Percentiles rank a stretch among this genome's conserved stretches.
These are phyloP conservation scores for Dromaius novaehollandiae DNA, from an alignment of 2,113 vertebrate species.

Conservation along the genomic window DNA sequence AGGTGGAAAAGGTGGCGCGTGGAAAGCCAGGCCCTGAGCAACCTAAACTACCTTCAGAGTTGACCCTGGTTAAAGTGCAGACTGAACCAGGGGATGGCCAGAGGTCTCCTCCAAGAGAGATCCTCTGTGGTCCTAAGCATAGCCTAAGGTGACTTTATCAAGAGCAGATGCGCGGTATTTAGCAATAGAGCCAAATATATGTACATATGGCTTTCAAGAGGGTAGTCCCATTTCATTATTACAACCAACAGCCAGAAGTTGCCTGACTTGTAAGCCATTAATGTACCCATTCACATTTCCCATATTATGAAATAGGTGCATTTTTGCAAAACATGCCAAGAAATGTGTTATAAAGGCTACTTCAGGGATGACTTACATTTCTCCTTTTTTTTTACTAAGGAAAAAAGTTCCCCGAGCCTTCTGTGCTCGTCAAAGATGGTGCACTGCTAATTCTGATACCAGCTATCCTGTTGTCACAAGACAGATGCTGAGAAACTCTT, in stretches of 20 bases:
- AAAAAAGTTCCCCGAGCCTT: neutral
- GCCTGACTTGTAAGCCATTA: neutral
- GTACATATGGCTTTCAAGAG: neutral
- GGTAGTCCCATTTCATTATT: neutral
- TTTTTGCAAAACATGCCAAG: neutral
- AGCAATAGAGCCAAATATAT: neutral
- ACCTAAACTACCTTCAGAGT: neutral
- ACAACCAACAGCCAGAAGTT: neutral
- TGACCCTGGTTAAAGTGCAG: neutral
- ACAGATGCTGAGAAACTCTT: neutral
- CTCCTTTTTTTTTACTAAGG: neutral
- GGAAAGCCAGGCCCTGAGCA: neutral
- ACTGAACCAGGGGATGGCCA: neutral
- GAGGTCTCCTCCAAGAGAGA: neutral
- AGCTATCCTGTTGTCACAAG: neutral
- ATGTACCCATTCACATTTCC: neutral
- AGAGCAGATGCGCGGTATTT: neutral
- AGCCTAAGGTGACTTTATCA: neutral
- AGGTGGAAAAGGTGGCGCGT: neutral
- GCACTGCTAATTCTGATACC: neutral
- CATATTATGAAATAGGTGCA: neutral
- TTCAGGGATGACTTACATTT: neutral
- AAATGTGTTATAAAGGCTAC: neutral
- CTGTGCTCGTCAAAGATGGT: neutral
- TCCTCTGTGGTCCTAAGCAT: neutral